Evolutionary conservation across 1,140 invertebrate species (phyloP).

Genomic region (Tachypleus tridentatus): DNA sequence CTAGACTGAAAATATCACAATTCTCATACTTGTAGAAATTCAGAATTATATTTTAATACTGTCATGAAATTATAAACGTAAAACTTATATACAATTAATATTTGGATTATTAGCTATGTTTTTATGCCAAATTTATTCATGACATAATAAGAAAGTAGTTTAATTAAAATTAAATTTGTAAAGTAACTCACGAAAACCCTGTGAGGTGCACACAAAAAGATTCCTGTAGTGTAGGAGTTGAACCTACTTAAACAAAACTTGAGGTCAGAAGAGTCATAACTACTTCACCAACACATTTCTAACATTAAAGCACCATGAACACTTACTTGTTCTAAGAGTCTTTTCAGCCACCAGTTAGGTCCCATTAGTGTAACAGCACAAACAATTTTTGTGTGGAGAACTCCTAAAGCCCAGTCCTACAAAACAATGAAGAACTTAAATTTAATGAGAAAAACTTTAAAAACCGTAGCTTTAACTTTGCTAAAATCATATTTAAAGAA

Average conservation of each 20-base stretch:
- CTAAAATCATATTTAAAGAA: too few relatives aligned
- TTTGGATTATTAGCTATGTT: too few relatives aligned
- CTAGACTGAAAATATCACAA: too few relatives aligned
- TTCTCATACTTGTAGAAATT: too few relatives aligned
- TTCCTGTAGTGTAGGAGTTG: background rate
- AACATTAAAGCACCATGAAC: background rate
- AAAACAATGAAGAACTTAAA: background rate
- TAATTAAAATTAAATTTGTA: too few relatives aligned
- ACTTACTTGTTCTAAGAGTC: slow-evolving; percentile 79
- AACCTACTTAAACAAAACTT: slow-evolving; percentile 7
- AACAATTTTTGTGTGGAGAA: slow-evolving; percentile 96
- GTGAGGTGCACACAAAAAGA: background rate
- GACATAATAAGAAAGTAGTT: too few relatives aligned
- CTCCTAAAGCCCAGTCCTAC: slow-evolving; percentile 90
- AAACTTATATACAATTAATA: too few relatives aligned
- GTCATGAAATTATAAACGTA: too few relatives aligned
- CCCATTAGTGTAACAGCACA: slow-evolving; percentile 95
- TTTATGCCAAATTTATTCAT: too few relatives aligned
- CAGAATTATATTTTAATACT: too few relatives aligned
- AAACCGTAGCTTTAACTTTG: too few relatives aligned
- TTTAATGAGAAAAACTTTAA: background rate
- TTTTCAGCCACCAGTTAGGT: slow-evolving; percentile 84
- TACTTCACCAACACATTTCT: background rate
- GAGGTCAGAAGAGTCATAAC: background rate
- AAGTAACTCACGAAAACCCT: background rate